Evolutionary conservation across 2,113 vertebrate species (phyloP).

Genomic region (Carassius carassius): DNA sequence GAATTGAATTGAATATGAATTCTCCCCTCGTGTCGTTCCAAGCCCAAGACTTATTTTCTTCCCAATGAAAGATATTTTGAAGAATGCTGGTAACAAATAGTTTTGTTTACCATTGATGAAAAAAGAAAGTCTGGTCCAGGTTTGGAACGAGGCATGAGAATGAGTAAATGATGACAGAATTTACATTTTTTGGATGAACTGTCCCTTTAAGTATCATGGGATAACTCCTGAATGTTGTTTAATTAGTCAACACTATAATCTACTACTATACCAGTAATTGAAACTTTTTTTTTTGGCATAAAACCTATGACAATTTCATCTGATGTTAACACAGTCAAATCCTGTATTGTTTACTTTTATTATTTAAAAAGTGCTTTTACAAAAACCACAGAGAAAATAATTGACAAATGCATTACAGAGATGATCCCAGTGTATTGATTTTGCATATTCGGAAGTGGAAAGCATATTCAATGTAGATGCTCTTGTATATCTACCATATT

Average conservation of each 20-base stretch:
- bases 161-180: too few relatives aligned
- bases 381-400: background rate
- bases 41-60: background rate
- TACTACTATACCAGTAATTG: background rate
- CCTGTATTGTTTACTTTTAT: background rate
- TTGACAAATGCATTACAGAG: background rate
- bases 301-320: background rate
- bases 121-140: too few relatives aligned
- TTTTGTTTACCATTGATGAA: background rate
- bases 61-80: background rate
- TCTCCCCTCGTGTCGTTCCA: background rate
- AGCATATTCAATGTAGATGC: background rate
- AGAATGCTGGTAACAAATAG: background rate
- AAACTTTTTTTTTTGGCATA: background rate
- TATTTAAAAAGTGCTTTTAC: background rate
- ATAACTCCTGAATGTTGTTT: too few relatives aligned
- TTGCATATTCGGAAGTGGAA: background rate
- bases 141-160: too few relatives aligned
- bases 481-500: background rate
- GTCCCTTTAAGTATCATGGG: too few relatives aligned
- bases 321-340: background rate
- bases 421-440: background rate
- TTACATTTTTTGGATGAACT: too few relatives aligned
- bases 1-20: background rate
- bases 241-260: too few relatives aligned